phyloP scores from a whole-genome alignment of 2,113 vertebrate species.

The Puntigrus tetrazona region DNA sequence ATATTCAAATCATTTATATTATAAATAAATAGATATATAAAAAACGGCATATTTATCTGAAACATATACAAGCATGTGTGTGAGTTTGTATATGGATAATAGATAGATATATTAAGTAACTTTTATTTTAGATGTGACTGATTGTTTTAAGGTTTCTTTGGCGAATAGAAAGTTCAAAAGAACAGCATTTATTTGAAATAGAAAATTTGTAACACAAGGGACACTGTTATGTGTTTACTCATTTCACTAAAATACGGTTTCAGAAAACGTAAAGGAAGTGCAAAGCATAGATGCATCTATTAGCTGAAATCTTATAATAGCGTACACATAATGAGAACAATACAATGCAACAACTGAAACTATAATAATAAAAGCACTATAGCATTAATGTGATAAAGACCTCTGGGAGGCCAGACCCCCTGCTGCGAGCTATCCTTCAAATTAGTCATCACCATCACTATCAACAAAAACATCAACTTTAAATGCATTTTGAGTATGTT shows the following conservation, averaged over 20 bases:
- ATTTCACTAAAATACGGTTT: background rate
- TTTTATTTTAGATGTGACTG: too few species aligned
- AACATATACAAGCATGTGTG: too few species aligned
- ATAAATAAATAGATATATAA: too few species aligned
- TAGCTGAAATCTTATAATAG: background rate
- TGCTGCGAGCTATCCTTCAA: background rate
- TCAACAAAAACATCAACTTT: background rate
- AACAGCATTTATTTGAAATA: background rate
- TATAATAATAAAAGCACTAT: background rate
- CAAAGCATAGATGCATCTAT: background rate
- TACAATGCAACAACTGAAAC: background rate
- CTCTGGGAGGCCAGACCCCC: background rate
- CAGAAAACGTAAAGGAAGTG: background rate
- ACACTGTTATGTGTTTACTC: background rate
- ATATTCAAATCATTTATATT: too few species aligned
- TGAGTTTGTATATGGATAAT: too few species aligned
- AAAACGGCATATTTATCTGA: too few species aligned
- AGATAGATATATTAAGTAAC: too few species aligned
- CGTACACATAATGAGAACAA: background rate
- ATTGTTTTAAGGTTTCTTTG: background rate
- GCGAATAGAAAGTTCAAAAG: background rate
- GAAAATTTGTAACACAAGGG: background rate
- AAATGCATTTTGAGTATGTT: background rate
- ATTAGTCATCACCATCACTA: background rate
- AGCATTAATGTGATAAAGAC: background rate